These are phyloP conservation scores for Pentalonia nigronervosa DNA, from an alignment of 1,140 invertebrate genomes.

Conservation along the genomic window DNA sequence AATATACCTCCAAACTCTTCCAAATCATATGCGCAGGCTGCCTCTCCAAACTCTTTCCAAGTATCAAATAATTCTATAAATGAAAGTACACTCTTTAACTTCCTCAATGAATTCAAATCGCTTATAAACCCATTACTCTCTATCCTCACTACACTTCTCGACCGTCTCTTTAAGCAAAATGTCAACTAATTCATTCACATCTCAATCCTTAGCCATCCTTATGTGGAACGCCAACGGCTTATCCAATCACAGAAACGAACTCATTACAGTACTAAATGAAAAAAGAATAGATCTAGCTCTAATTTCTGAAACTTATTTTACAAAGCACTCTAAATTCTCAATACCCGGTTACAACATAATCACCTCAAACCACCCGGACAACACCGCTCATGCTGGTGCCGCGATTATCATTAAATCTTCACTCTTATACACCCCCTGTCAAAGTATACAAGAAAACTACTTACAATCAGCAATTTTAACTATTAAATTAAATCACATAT, in stretches of 20 bases:
- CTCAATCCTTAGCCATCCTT: conserved; percentile 22
- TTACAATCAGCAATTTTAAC: neutral
- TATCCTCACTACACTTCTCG: conserved; percentile 15
- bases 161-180: conserved; percentile 27
- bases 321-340: neutral
- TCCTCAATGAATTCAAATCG: conserved; percentile 27
- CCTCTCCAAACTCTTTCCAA: neutral
- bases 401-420: neutral
- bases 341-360: neutral
- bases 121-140: conserved; percentile 44
- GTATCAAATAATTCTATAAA: neutral
- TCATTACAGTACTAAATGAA: conserved; percentile 57
- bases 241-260: no score
- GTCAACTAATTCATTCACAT: conserved; percentile 6
- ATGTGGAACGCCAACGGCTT: conserved; percentile 60
- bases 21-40: neutral
- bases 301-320: neutral
- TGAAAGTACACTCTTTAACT: neutral
- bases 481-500: neutral
- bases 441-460: neutral
- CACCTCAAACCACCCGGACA: conserved; percentile 1
- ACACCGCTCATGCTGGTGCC: neutral
- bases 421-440: neutral
- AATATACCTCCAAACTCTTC: neutral
- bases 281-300: conserved; percentile 59